Evolutionary conservation across 30 jellyfish, hydroid and myxozoan genomes (phyloP).

Genomic region (Cassiopea andromeda): DNA sequence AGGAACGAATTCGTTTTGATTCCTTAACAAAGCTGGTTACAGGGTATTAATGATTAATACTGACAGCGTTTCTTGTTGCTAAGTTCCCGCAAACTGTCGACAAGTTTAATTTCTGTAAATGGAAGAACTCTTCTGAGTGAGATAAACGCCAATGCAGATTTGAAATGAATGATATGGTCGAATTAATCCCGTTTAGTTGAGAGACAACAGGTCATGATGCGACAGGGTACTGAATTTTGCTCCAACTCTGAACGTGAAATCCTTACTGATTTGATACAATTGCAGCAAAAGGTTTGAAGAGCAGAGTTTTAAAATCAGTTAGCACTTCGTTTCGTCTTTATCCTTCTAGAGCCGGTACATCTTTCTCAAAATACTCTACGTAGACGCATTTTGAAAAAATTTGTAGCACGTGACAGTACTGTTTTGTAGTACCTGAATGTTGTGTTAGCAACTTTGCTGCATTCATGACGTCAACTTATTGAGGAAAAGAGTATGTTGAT

Average conservation of each 20-base stretch:
- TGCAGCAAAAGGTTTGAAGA: slow-evolving; percentile 80
- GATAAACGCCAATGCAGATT: background rate
- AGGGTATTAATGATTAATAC: slow-evolving; percentile 18
- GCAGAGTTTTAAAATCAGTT: background rate
- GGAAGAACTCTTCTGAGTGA: background rate
- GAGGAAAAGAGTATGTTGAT: too few relatives aligned
- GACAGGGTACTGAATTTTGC: slow-evolving; percentile 42
- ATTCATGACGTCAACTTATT: too few relatives aligned
- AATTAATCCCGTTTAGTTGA: background rate
- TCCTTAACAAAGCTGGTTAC: background rate
- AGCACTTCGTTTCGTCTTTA: background rate
- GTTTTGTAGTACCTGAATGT: too few relatives aligned
- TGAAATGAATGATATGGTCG: slow-evolving; percentile 4
- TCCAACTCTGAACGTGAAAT: slow-evolving; percentile 82
- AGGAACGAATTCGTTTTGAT: background rate
- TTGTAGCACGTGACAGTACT: background rate
- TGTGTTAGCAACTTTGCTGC: too few relatives aligned
- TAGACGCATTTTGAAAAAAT: background rate
- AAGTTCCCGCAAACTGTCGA: slow-evolving; percentile 7
- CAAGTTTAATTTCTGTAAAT: background rate
- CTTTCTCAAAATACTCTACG: background rate
- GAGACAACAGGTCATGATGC: slow-evolving; percentile 54
- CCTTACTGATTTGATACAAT: slow-evolving; percentile 77
- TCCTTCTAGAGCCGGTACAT: background rate
- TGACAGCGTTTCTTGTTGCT: slow-evolving; percentile 40